phyloP scores from a whole-genome alignment of 2,888 invertebrate species.

The Thymelicus acteon region DNA sequence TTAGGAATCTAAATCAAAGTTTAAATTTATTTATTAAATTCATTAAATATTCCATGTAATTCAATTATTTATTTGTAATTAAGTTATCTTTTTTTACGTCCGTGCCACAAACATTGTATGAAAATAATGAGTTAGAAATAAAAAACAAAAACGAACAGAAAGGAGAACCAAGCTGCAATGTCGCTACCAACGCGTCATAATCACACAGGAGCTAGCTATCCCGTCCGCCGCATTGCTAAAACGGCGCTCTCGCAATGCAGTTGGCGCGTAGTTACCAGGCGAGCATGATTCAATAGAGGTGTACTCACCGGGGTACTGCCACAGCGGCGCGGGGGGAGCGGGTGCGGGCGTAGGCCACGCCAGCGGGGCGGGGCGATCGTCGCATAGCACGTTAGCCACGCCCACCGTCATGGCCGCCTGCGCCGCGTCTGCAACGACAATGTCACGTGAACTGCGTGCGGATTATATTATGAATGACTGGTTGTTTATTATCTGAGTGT shows the following conservation, averaged over 20 bases:
- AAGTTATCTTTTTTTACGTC: no score
- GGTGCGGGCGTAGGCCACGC: slow-evolving; percentile 84
- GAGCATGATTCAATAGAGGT: slow-evolving; percentile 77
- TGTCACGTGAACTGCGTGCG: slow-evolving; percentile 45
- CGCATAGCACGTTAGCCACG: slow-evolving; percentile 87
- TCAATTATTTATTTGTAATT: no score
- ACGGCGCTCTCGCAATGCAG: slow-evolving; percentile 79
- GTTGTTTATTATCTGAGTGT: slow-evolving; percentile 14
- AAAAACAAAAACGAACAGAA: slow-evolving; percentile 34
- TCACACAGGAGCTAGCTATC: slow-evolving; percentile 64
- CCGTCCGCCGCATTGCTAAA: slow-evolving; percentile 56
- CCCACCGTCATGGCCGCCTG: slow-evolving; percentile 88
- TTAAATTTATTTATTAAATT: no score
- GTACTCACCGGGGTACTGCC: slow-evolving; percentile 90
- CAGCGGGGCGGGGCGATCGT: slow-evolving; percentile 85
- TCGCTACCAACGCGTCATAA: slow-evolving; percentile 76
- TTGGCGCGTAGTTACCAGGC: slow-evolving; percentile 84
- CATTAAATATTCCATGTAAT: no score
- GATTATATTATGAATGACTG: slow-evolving; percentile 12
- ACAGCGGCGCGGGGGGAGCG: slow-evolving; percentile 88
- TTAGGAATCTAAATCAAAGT: no score
- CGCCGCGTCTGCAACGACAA: slow-evolving; percentile 84
- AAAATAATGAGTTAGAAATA: no score
- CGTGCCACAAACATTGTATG: no score
- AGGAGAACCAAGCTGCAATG: slow-evolving; percentile 68